A percentile compares a stretch with the other conserved stretches of the same genome.
Conservation (phyloP, 2,113 vertebrate genomes). For the Eretmochelys imbricata region DNA sequence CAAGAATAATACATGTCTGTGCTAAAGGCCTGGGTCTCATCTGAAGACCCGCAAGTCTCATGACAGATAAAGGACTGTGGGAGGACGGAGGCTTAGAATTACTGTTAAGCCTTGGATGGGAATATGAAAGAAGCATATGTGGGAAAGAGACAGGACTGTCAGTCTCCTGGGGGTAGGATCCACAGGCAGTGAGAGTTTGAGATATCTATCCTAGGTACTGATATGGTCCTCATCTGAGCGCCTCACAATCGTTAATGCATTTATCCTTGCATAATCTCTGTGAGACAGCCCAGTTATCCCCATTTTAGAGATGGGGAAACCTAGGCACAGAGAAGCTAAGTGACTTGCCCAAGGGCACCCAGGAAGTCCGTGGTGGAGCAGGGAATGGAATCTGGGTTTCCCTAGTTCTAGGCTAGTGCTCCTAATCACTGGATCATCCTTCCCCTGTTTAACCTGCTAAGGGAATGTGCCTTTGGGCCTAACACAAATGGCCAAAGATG, state of each 20-base stretch:
- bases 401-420: not conserved
- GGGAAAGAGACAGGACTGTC: not conserved
- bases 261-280: not conserved
- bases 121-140: not conserved
- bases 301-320: not conserved
- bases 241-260: not conserved
- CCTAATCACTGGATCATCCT: not conserved
- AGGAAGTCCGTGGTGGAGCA: not conserved
- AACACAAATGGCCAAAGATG: accelerated
- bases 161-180: not conserved
- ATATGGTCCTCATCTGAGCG: not conserved
- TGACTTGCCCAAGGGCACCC: not conserved
- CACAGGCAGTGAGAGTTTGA: not conserved
- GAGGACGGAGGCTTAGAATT: not conserved
- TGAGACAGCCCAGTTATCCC: not conserved
- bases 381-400: not conserved
- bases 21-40: accelerated
- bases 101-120: not conserved
- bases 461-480: not conserved
- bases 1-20: not conserved
- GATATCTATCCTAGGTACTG: not conserved
- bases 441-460: not conserved
- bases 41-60: not conserved
- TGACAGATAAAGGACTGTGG: not conserved
- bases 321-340: accelerated